These are phyloP conservation scores for Pseudopodoces humilis DNA, from an alignment of 2,113 vertebrate genomes.

Conservation along the genomic window DNA sequence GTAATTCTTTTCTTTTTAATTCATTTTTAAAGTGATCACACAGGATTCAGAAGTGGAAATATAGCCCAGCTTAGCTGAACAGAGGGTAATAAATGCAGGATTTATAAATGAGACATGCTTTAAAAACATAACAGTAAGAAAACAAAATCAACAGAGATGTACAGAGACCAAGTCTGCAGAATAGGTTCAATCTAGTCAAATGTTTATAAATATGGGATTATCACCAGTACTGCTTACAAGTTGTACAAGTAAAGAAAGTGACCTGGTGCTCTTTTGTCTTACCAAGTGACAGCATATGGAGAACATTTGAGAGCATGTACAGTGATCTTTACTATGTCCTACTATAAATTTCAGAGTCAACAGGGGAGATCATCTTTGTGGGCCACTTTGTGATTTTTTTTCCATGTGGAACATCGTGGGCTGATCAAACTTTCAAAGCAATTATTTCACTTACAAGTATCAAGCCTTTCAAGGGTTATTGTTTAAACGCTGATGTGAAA, in stretches of 20 bases:
- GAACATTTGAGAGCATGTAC: neutral
- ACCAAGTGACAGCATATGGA: neutral
- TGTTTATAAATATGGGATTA: slow-evolving; percentile 39
- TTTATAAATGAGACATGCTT: slow-evolving; percentile 40
- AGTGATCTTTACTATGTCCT: neutral
- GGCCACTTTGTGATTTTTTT: neutral
- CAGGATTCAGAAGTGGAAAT: neutral
- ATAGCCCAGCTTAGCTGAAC: neutral
- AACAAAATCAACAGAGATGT: neutral
- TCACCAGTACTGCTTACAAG: slow-evolving; percentile 25
- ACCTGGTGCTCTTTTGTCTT: slow-evolving; percentile 39
- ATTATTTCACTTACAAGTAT: neutral
- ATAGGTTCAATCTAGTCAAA: neutral
- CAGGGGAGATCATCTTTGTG: neutral
- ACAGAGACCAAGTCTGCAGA: neutral
- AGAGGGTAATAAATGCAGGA: slow-evolving; percentile 19
- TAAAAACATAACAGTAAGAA: neutral
- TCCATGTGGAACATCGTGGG: neutral
- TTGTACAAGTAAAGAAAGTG: slow-evolving; percentile 8
- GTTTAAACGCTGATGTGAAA: neutral
- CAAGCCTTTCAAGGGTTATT: neutral
- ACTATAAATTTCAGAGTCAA: neutral
- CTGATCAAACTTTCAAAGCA: neutral
- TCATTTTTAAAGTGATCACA: slow-evolving; percentile 33
- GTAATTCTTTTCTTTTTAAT: slow-evolving; percentile 47